Base-by-base conservation (phyloP, 2,113 vertebrate genomes). In the Illadopsis cleaveri region DNA sequence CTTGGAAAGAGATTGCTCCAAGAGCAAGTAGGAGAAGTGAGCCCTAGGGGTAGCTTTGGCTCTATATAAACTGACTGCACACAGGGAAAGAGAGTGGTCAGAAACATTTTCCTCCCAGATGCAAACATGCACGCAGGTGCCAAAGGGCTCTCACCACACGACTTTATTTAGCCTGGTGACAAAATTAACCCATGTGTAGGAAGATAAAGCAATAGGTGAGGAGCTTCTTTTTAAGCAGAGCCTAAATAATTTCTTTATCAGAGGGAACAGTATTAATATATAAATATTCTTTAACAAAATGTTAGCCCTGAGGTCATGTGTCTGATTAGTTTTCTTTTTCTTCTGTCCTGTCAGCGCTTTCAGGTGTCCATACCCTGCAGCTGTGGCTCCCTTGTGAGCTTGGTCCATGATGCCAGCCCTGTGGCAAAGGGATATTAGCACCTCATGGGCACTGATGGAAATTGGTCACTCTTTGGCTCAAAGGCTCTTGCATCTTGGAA, bases 1-100 rank as follows among this genome's bases (percentile, higher is more conserved):
- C 60, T 88, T 92, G 79, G 56, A 77, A 88, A 51, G 12, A 50
- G n/a, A 54, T 37, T 70, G 42, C 40, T 94, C 71, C 0, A 3
- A 65, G 61, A 84, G 75, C 60, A 70, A 90, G 37, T 2, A 23
- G 48, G 38, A 87, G 82, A n/a, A 78, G 30, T 2, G 47, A 95
- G 90, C 93, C 89, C 83, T 61, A 73, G 69, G 95, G 84, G 94
- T 84, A 92, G 88, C 71, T 96, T 96, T 93, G 91, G 73, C 84
- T 92, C 89, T 91, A 25, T 91, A 25, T 65, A 62, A 92, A 91
- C 47, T 65, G 44, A 44, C 69, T 76, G 64, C 80, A 62, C 31
- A 69, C 24, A 15, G 85, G 66, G 58, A 85, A 77, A 86, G 48
- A 68, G 68, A 82, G 82, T 3, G 69, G 56, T 86, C 80, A 88